Conservation (phyloP, 2,888 invertebrate genomes). For the Euplexia lucipara region DNA sequence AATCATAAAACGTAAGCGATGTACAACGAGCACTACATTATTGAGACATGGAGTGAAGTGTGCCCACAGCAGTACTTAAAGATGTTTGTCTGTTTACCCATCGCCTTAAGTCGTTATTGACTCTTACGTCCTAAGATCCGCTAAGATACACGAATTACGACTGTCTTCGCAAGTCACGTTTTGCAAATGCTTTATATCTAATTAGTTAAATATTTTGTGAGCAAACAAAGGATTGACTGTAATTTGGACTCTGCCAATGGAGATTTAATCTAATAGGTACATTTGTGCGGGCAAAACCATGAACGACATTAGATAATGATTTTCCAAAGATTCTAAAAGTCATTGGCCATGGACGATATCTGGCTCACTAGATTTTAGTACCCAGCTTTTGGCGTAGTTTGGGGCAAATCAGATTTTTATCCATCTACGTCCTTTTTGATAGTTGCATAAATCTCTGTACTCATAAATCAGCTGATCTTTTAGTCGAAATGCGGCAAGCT, state of each 20-base stretch:
- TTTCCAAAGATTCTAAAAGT: background rate
- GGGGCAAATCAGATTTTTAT: too few relatives aligned
- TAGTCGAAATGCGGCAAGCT: too few relatives aligned
- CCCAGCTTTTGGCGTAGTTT: too few relatives aligned
- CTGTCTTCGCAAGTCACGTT: constrained; percentile 6
- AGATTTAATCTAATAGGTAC: constrained; percentile 10
- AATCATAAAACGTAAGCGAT: constrained; percentile 36
- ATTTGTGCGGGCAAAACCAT: background rate
- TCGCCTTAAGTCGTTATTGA: constrained; percentile 33
- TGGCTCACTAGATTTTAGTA: background rate
- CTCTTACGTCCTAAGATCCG: constrained; percentile 36
- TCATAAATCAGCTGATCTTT: too few relatives aligned
- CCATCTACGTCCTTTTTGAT: too few relatives aligned
- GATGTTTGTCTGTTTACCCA: constrained; percentile 64
- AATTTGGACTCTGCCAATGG: constrained; percentile 17
- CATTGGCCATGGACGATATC: too few relatives aligned
- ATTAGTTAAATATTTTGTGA: constrained; percentile 33
- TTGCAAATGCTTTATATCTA: constrained; percentile 21
- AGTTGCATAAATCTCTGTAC: too few relatives aligned
- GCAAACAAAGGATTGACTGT: constrained; percentile 34
- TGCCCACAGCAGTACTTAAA: constrained; percentile 47
- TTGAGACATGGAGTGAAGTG: constrained; percentile 53
- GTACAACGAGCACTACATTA: constrained; percentile 42
- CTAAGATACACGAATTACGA: constrained; percentile 19
- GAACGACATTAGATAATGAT: background rate